Percentiles rank a stretch among this genome's conserved stretches.
These are phyloP conservation scores for Irena cyanogastra DNA, from an alignment of 2,113 vertebrate species.

Conservation along the genomic window DNA sequence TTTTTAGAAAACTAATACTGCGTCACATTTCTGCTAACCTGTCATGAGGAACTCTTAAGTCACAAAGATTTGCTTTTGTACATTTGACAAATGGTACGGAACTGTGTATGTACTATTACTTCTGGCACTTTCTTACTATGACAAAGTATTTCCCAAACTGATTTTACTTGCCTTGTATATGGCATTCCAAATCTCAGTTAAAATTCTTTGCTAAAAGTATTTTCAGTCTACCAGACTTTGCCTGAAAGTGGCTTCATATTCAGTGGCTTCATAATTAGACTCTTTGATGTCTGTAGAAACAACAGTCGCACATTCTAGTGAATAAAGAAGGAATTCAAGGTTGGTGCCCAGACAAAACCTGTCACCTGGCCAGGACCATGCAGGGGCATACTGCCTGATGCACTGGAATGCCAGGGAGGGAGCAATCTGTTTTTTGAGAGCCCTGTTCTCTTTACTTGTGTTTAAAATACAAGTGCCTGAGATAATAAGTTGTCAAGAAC, in stretches of 20 bases:
- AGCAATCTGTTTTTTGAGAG: background rate
- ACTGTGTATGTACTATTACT: background rate
- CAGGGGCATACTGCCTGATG: background rate
- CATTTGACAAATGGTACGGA: background rate
- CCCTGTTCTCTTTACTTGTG: background rate
- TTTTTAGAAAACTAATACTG: background rate
- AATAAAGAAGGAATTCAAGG: background rate
- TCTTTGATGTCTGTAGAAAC: background rate
- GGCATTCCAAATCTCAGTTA: background rate
- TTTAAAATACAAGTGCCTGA: background rate
- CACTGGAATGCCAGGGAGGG: background rate
- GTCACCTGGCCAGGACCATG: background rate
- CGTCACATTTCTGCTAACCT: background rate
- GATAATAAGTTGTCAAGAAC: background rate
- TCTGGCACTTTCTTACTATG: background rate
- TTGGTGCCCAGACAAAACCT: background rate
- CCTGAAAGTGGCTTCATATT: background rate
- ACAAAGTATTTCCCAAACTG: background rate
- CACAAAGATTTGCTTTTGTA: background rate
- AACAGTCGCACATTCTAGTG: background rate
- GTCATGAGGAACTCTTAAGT: background rate
- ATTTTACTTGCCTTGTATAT: background rate
- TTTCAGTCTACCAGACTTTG: background rate
- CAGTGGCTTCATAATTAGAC: background rate
- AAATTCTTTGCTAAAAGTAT: background rate